Evolutionary conservation across 2,888 invertebrate genomes (phyloP).

Genomic region (Agriotes lineatus): DNA sequence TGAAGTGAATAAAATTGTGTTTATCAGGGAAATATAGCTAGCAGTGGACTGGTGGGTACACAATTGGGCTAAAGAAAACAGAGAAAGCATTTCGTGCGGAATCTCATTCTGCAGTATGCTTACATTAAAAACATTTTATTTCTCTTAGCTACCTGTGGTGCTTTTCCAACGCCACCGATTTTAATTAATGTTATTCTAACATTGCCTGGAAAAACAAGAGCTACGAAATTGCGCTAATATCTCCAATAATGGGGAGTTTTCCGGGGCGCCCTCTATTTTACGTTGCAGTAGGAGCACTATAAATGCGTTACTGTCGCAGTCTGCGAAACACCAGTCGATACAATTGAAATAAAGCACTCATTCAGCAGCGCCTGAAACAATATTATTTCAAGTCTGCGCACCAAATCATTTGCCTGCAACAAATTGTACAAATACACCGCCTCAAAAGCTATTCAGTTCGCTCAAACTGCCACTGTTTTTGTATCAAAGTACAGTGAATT

Average conservation of each 20-base stretch:
- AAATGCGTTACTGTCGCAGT: conserved; percentile 17
- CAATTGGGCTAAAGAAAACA: conserved; percentile 36
- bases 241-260: not conserved
- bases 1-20: conserved; percentile 40
- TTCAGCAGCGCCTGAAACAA: conserved; percentile 48
- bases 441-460: conserved; percentile 24
- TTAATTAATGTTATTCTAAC: not conserved
- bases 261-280: not conserved
- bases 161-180: not conserved
- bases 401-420: conserved; percentile 39
- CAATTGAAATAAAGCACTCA: conserved; percentile 48
- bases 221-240: not conserved
- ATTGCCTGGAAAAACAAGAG: not conserved
- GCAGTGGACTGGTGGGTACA: conserved; percentile 33
- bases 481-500: conserved; percentile 25
- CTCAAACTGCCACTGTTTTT: conserved; percentile 26
- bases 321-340: conserved; percentile 39
- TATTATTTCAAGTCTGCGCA: conserved; percentile 48
- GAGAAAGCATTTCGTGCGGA: conserved; percentile 26
- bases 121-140: conserved; percentile 25
- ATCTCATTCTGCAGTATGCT: conserved; percentile 32
- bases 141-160: not conserved
- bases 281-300: conserved; percentile 20
- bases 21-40: conserved; percentile 37
- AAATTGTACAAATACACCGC: conserved; percentile 35